Percentiles rank a stretch among this genome's conserved stretches.
These are phyloP conservation scores for Ornithorhynchus anatinus DNA, from an alignment of 2,113 vertebrate genomes.

Conservation along the genomic window DNA sequence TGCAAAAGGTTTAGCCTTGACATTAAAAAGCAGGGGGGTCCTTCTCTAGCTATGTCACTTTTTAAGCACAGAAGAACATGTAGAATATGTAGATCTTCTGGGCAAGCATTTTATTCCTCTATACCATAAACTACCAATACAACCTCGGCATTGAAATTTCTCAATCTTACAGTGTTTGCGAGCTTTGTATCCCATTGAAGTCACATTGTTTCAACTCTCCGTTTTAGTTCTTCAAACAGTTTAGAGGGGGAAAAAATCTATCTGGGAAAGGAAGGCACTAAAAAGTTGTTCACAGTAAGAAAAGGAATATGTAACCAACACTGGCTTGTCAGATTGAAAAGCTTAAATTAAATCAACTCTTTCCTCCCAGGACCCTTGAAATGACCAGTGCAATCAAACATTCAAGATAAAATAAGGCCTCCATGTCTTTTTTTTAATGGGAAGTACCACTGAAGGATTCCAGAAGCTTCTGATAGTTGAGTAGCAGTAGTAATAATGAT, in stretches of 20 bases:
- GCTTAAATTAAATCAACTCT: conserved; percentile 23
- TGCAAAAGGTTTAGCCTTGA: conserved; percentile 39
- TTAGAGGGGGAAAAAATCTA: neutral
- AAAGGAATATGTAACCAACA: neutral
- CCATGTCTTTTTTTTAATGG: too few species aligned
- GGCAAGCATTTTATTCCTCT: conserved; percentile 29
- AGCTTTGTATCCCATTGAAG: neutral
- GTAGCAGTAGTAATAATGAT: too few species aligned
- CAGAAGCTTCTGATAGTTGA: too few species aligned
- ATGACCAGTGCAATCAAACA: too few species aligned
- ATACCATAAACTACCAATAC: neutral
- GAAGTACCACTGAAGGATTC: too few species aligned
- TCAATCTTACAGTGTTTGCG: conserved; percentile 17
- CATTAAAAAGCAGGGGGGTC: conserved; percentile 19
- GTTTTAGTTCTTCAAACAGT: neutral
- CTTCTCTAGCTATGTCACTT: conserved; percentile 1
- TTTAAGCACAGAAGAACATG: conserved; percentile 1
- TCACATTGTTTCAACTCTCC: too few species aligned
- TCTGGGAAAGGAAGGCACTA: neutral
- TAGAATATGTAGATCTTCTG: neutral
- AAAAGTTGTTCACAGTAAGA: neutral
- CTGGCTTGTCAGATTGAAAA: neutral
- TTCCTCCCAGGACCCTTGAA: too few species aligned
- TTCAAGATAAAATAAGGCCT: too few species aligned
- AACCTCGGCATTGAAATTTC: conserved; percentile 36